These are phyloP conservation scores for Lamellibrachia columna DNA, from an alignment of 2,888 invertebrate species.

Conservation along the genomic window DNA sequence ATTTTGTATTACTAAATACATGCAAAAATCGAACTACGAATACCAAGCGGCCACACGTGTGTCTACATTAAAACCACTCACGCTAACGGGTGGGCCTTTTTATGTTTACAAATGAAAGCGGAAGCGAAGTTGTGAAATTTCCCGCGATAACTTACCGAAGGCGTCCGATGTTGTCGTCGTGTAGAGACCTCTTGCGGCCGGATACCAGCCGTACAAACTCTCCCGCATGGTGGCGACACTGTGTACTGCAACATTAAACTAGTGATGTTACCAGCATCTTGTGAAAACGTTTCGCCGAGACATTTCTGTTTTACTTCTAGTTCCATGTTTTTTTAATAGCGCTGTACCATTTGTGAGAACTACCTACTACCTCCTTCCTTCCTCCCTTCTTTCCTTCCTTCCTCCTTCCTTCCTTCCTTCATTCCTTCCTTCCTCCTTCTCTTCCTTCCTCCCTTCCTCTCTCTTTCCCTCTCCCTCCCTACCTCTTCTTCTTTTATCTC, in stretches of 20 bases:
- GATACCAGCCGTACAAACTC: slow-evolving; percentile 58
- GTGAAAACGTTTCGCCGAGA: too few relatives aligned
- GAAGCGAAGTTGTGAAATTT: too few relatives aligned
- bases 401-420: background rate
- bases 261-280: background rate
- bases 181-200: slow-evolving; percentile 44
- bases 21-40: background rate
- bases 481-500: background rate
- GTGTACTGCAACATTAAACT: background rate
- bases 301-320: too few relatives aligned
- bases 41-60: background rate
- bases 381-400: background rate
- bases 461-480: too few relatives aligned
- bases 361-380: slow-evolving; percentile 6
- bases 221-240: slow-evolving; percentile 35
- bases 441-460: too few relatives aligned
- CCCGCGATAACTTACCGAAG: background rate
- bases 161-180: slow-evolving; percentile 19
- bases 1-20: background rate
- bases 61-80: background rate
- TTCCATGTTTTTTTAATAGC: too few relatives aligned
- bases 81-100: too few relatives aligned
- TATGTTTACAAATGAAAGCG: too few relatives aligned
- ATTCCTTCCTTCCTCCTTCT: background rate
- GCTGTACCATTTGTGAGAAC: too few relatives aligned